Percentiles rank a stretch among this genome's conserved stretches.
Conservation (phyloP, 2,888 invertebrate species). For the Hesperia comma region DNA sequence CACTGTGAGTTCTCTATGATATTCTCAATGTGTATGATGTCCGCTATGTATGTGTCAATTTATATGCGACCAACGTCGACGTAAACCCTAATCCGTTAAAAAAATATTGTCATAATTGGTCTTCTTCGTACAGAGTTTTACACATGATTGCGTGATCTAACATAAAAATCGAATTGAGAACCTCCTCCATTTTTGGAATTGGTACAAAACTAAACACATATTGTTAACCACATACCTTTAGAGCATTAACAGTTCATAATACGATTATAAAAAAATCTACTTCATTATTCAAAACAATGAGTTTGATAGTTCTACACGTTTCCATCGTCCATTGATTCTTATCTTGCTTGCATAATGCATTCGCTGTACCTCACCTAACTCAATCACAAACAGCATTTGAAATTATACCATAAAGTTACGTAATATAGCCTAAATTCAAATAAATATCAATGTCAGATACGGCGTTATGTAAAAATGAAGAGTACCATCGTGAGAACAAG, state of each 20-base stretch:
- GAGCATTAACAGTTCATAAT: not conserved
- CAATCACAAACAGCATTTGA: not conserved
- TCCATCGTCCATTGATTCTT: conserved; percentile 1
- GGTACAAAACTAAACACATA: not conserved
- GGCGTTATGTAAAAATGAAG: not conserved
- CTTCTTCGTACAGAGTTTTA: no score
- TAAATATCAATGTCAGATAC: not conserved
- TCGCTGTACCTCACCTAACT: not conserved
- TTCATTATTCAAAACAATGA: conserved; percentile 14
- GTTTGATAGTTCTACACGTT: conserved; percentile 7
- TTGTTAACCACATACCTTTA: not conserved
- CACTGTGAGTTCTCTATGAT: no score
- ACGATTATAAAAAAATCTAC: not conserved
- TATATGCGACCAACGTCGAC: no score
- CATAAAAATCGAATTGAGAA: no score
- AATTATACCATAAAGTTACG: conserved; percentile 9
- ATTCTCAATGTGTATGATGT: no score
- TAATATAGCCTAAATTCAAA: not conserved
- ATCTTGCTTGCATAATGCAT: conserved; percentile 20
- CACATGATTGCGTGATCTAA: no score
- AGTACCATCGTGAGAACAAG: conserved; percentile 21
- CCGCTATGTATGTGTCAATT: no score
- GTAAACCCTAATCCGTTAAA: no score
- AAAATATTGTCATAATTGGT: no score
- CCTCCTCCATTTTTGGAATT: no score